Evolutionary conservation across 2,888 invertebrate species (phyloP).

Genomic region (Tipula confusa): DNA sequence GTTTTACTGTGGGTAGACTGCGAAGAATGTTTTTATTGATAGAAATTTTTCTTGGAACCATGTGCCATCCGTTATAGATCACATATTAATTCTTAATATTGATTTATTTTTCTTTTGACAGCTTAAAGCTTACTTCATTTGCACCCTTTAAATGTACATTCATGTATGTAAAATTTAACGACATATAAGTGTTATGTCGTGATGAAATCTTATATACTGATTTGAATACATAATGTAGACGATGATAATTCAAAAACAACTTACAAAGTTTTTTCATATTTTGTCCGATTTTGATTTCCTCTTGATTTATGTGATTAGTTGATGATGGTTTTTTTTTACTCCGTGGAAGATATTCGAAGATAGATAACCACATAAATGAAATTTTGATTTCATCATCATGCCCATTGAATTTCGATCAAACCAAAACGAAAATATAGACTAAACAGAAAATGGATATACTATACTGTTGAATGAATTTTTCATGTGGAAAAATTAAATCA

Average conservation of each 20-base stretch:
- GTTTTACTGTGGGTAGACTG: no score
- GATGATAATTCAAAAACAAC: neutral
- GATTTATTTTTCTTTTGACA: no score
- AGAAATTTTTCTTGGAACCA: no score
- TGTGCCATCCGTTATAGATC: no score
- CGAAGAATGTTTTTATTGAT: no score
- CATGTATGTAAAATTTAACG: no score
- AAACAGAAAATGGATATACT: neutral
- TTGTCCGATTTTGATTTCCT: neutral
- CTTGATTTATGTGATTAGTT: neutral
- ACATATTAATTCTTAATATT: no score
- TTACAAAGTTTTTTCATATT: neutral
- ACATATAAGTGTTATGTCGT: neutral
- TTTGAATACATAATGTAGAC: neutral
- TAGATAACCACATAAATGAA: neutral
- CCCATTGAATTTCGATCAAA: neutral
- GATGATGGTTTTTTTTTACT: neutral
- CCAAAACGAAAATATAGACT: neutral
- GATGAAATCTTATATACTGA: neutral
- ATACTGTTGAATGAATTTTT: neutral
- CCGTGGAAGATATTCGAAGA: neutral
- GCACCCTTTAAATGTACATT: no score
- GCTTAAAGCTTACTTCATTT: no score
- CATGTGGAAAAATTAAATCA: neutral
- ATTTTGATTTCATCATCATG: neutral